A percentile compares a stretch with the other conserved stretches of the same genome.
Conservation (phyloP, 2,113 vertebrate genomes). For the Platichthys flesus region DNA sequence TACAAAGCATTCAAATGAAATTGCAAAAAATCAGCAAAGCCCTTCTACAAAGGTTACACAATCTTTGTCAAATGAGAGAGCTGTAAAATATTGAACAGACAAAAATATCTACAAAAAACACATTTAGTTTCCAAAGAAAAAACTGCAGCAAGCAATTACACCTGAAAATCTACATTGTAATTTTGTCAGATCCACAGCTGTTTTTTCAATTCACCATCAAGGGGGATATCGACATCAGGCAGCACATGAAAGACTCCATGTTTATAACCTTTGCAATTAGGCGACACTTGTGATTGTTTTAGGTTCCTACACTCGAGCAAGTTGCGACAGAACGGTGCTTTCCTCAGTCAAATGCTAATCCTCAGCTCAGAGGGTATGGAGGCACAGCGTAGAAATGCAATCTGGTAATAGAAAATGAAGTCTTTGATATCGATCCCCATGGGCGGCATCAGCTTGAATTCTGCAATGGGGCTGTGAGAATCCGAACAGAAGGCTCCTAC, state of each 20-base stretch:
- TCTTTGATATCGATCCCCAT: slow-evolving; percentile 73
- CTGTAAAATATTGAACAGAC: background rate
- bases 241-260: slow-evolving; percentile 23
- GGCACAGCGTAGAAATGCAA: slow-evolving; percentile 46
- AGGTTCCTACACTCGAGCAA: slow-evolving; percentile 18
- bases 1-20: background rate
- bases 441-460: slow-evolving; percentile 58
- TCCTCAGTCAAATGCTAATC: slow-evolving; percentile 46
- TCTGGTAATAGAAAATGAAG: slow-evolving; percentile 62
- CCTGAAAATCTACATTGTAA: background rate
- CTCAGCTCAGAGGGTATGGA: slow-evolving; percentile 38
- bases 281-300: slow-evolving; percentile 50
- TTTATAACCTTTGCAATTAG: slow-evolving; percentile 34
- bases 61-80: background rate
- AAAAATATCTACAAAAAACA: too few species aligned
- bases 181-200: slow-evolving; percentile 10
- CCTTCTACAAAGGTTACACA: background rate
- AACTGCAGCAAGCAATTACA: too few species aligned
- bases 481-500: slow-evolving; percentile 62
- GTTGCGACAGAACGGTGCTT: slow-evolving; percentile 35
- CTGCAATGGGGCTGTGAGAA: slow-evolving; percentile 47
- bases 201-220: background rate
- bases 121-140: too few species aligned
- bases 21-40: background rate
- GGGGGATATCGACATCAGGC: slow-evolving; percentile 26